Conservation (phyloP, 2,797 vertebrate species). For the Enteromius trimaculatus region DNA sequence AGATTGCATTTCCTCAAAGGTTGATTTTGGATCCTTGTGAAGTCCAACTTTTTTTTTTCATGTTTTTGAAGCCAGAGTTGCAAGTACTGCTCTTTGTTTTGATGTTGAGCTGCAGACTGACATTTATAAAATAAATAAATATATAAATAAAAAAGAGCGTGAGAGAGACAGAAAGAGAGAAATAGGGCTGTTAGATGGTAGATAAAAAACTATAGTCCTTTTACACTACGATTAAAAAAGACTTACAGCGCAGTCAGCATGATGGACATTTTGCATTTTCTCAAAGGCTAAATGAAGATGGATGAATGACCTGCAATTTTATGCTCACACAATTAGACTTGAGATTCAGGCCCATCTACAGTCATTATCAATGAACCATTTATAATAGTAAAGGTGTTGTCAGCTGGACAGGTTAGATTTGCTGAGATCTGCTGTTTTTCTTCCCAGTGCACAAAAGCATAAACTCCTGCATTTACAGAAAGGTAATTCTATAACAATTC, state of each 20-base stretch:
- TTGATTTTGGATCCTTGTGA: slow-evolving; percentile 47
- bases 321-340: slow-evolving; percentile 14
- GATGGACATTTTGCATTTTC: slow-evolving; percentile 27
- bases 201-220: slow-evolving; percentile 40
- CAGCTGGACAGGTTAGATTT: slow-evolving; percentile 39
- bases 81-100: slow-evolving; percentile 49
- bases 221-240: slow-evolving; percentile 28
- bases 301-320: slow-evolving; percentile 44
- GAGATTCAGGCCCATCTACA: slow-evolving; percentile 19
- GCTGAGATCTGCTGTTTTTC: slow-evolving; percentile 27
- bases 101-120: slow-evolving; percentile 53
- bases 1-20: slow-evolving; percentile 44
- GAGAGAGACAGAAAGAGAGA: not conserved
- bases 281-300: slow-evolving; percentile 38
- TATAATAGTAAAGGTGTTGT: slow-evolving; percentile 38
- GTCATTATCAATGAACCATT: slow-evolving; percentile 39
- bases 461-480: slow-evolving; percentile 7
- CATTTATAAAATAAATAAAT: slow-evolving; percentile 38
- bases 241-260: slow-evolving; percentile 29
- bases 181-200: not conserved
- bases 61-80: slow-evolving; percentile 43
- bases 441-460: not conserved
- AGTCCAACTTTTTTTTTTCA: slow-evolving; percentile 47
- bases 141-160: not conserved
- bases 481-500: slow-evolving; percentile 9